Percentiles rank a stretch among this genome's conserved stretches.
Conservation (phyloP, 2,888 invertebrate species). For the Notocelia uddmanniana region DNA sequence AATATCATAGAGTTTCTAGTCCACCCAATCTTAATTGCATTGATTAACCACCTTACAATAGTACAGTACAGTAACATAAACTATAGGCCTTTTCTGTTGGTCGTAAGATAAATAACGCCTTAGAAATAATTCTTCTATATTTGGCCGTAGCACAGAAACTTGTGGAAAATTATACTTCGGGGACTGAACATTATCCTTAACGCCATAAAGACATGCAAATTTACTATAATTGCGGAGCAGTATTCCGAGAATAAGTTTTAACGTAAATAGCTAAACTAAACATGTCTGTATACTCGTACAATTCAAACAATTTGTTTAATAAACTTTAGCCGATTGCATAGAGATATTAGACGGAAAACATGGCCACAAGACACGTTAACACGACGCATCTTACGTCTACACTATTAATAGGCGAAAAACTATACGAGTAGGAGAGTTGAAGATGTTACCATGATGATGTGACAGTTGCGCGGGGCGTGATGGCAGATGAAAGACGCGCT, state of each 20-base stretch:
- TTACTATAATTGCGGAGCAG: neutral
- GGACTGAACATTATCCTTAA: conserved; percentile 22
- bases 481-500: neutral
- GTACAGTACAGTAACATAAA: neutral
- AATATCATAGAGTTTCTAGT: neutral
- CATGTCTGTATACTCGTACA: neutral
- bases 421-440: no score
- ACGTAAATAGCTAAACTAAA: conserved; percentile 4
- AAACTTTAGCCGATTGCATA: neutral
- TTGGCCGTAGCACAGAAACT: conserved; percentile 5
- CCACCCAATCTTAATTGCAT: neutral
- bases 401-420: neutral
- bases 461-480: no score
- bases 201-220: conserved; percentile 28
- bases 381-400: neutral
- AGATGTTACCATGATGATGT: no score
- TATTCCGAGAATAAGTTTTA: conserved; percentile 10
- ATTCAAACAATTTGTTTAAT: neutral
- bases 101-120: neutral
- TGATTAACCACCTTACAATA: no score
- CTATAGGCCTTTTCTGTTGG: neutral
- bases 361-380: neutral
- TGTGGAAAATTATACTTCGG: conserved; percentile 18
- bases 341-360: neutral
- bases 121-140: neutral